These are phyloP conservation scores for Hiodon alosoides DNA, from an alignment of 2,113 vertebrate species.

Conservation along the genomic window DNA sequence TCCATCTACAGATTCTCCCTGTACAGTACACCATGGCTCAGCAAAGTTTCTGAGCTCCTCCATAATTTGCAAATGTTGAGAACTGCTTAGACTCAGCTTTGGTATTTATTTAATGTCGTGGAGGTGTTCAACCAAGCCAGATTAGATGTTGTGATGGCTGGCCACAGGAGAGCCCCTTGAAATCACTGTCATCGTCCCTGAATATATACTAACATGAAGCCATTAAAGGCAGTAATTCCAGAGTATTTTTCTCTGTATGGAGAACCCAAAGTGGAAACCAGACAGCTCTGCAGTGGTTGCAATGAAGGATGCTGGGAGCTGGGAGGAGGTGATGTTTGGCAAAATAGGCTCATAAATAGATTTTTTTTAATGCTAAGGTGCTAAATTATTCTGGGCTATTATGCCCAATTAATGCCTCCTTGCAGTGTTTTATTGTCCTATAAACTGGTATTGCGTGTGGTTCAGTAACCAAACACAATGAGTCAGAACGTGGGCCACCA, in stretches of 20 bases:
- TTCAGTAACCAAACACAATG: constrained; percentile 90
- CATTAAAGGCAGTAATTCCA: no score
- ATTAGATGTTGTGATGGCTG: constrained; percentile 35
- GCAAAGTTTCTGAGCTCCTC: no score
- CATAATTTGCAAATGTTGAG: no score
- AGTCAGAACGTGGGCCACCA: constrained; percentile 67
- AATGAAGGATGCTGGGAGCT: neutral
- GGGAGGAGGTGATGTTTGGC: constrained; percentile 30
- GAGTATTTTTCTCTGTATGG: neutral
- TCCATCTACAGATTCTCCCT: no score
- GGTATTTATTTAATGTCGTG: constrained; percentile 4
- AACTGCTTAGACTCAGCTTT: neutral
- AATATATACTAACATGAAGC: neutral
- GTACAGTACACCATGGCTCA: no score
- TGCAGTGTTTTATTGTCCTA: constrained; percentile 87
- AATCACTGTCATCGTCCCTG: neutral
- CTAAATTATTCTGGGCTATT: constrained; percentile 73
- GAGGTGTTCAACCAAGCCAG: constrained; percentile 26
- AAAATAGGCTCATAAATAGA: constrained; percentile 35
- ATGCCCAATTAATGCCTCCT: constrained; percentile 88
- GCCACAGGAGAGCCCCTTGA: constrained; percentile 12
- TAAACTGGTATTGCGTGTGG: constrained; percentile 83
- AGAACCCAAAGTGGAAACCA: neutral
- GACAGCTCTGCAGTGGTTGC: neutral
- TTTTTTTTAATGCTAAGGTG: constrained; percentile 55